Base-by-base conservation (phyloP, 2,888 invertebrate genomes). In the Chloroclystis v-ata region DNA sequence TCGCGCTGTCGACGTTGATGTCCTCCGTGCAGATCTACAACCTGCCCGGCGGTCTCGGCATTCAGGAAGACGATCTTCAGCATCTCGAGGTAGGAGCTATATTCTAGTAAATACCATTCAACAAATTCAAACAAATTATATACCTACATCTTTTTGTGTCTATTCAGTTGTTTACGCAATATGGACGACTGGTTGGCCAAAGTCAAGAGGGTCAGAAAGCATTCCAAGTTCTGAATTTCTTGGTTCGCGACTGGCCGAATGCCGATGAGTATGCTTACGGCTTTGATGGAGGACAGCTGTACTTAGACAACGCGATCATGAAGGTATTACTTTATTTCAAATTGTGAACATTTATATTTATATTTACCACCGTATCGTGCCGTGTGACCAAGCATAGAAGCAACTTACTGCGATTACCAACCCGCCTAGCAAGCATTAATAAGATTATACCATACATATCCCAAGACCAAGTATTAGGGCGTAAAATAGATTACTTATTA, bases 61-160 rank as follows among this genome's bases (percentile, higher is more conserved):
- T 97, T 53, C 97, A 97, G 78, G 97, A 97, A 78, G 97, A 97
- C 78, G 96, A 97, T 83, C 84, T 97, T 30, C 97, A 97, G 75
- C 96, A 97, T 83, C 87, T 97, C 62, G 95, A 93, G 76, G 89
- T 30, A 14, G 12, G 12, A n/a, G 4, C 3, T 9, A 5, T 24
- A 3, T 24, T 24, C 3, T 4, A 24, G 4, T 28, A 28, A n/a
- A 25, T 4, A 25, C 9, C 9, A 9, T 25, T 9, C 4, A 9
- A 9, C 2, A 4, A 28, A 28, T n/a, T 9, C 9, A 9, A 26
- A 28, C 2, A 1, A 28, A n/a, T n/a, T 7, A 28, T 7, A 28
- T 1, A 9, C 4, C 4, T 24, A 24, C 24, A 3, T 24, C 6
- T 4, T 24, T 24, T 24, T 24, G 20, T 20, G n/a, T n/a, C n/a